Conservation (phyloP, 2,888 invertebrate genomes). For the Caenorhabditis sinica region DNA sequence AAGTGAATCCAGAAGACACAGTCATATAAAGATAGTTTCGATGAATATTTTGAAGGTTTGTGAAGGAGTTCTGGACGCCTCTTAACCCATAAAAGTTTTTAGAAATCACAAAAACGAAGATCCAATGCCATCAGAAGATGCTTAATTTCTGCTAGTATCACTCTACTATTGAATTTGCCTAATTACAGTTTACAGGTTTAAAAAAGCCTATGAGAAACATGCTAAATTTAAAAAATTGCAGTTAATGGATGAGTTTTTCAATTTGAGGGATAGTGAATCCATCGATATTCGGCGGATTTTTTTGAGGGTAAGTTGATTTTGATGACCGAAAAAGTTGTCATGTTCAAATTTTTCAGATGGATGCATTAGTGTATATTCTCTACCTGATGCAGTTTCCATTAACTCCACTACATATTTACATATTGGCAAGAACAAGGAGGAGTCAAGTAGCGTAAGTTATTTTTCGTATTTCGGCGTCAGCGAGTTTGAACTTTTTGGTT, state of each 20-base stretch:
- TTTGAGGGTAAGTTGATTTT: constrained; percentile 30
- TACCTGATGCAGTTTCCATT: constrained; percentile 72
- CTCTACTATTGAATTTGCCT: constrained; percentile 67
- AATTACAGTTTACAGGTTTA: constrained; percentile 68
- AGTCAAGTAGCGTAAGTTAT: constrained; percentile 7
- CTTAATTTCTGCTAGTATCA: constrained; percentile 68
- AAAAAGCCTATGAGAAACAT: not conserved
- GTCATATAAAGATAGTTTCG: constrained; percentile 67
- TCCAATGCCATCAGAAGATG: constrained; percentile 67
- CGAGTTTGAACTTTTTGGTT: too few species aligned
- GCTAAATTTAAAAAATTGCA: constrained; percentile 34
- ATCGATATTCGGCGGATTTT: constrained; percentile 30
- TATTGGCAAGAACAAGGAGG: constrained; percentile 23
- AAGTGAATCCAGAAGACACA: constrained; percentile 15
- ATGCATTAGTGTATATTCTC: constrained; percentile 68
- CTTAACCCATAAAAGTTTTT: not conserved
- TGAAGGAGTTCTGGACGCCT: not conserved
- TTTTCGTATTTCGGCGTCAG: too few species aligned
- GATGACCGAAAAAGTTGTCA: not conserved
- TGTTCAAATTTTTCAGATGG: constrained; percentile 59
- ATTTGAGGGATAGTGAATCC: constrained; percentile 35
- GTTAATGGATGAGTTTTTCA: constrained; percentile 69
- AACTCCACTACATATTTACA: constrained; percentile 68
- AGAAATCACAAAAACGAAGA: constrained; percentile 51
- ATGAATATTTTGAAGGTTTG: constrained; percentile 58